Percentiles rank a stretch among this genome's conserved stretches.
Evolutionary conservation across 2,797 vertebrate genomes (phyloP).

Genomic region (Chrosomus eos): DNA sequence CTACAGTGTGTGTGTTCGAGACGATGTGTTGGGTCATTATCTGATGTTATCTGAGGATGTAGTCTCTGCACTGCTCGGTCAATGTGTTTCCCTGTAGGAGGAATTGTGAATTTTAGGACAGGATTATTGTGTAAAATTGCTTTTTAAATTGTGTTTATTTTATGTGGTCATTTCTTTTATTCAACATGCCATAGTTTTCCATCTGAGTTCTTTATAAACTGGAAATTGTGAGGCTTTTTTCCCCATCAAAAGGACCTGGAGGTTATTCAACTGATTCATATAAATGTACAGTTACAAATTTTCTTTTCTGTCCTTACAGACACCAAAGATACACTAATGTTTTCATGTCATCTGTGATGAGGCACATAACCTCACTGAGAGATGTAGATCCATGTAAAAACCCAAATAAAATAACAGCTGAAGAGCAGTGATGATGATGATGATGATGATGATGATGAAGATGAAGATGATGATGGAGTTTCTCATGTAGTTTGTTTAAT

Average conservation of each 20-base stretch:
- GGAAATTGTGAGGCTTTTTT: not conserved
- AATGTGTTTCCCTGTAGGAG: conserved; percentile 32
- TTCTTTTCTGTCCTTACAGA: not conserved
- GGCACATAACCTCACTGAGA: not conserved
- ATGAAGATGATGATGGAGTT: not conserved
- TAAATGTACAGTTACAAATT: not conserved
- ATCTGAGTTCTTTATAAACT: not conserved
- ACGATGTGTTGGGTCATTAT: too few relatives aligned
- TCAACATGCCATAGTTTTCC: not conserved
- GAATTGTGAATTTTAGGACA: conserved; percentile 35
- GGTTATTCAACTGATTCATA: not conserved
- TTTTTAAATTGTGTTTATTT: conserved; percentile 43
- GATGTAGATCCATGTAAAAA: not conserved
- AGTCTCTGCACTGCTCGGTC: conserved; percentile 51
- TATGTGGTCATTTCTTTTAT: not conserved
- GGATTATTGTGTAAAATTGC: not conserved
- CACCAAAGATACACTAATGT: not conserved
- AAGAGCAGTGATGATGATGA: conserved; percentile 50
- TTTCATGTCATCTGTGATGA: conserved; percentile 1
- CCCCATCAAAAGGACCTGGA: not conserved
- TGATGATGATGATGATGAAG: not conserved
- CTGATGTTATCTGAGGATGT: conserved; percentile 53
- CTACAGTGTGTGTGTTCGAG: conserved; percentile 48
- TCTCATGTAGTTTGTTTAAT: not conserved
- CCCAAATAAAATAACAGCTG: conserved; percentile 55